These are phyloP conservation scores for Platyrinchus mystaceus DNA, from an alignment of 2,797 vertebrate species.

Conservation along the genomic window DNA sequence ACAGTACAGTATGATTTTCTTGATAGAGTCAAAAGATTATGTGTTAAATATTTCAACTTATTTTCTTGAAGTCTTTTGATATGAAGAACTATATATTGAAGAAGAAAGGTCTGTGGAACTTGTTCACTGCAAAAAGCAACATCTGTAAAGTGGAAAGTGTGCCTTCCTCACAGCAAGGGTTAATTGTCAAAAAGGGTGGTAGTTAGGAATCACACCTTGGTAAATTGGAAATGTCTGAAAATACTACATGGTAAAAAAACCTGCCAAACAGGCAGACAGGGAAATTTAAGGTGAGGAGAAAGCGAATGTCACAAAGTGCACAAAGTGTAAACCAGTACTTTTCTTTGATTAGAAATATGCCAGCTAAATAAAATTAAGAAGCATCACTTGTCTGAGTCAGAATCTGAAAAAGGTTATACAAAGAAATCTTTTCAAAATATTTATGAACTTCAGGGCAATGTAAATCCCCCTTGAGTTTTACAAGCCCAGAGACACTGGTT, in stretches of 20 bases:
- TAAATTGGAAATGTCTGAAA: background rate
- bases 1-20: background rate
- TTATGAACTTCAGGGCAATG: background rate
- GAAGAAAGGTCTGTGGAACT: background rate
- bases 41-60: background rate
- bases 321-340: background rate
- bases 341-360: background rate
- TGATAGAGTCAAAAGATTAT: background rate
- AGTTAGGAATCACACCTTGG: background rate
- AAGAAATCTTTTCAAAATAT: background rate
- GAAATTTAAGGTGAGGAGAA: background rate
- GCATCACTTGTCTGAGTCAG: background rate
- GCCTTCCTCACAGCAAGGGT: background rate
- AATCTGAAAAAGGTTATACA: background rate
- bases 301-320: background rate
- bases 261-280: background rate
- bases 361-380: background rate
- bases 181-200: background rate
- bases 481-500: background rate
- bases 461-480: background rate
- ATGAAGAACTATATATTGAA: background rate
- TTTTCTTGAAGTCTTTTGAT: slow-evolving; percentile 28
- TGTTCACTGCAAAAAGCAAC: background rate
- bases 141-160: background rate
- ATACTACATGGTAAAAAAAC: background rate